phyloP scores from a whole-genome alignment of 2,888 invertebrate genomes.

The Drosophila quasianomalipes region DNA sequence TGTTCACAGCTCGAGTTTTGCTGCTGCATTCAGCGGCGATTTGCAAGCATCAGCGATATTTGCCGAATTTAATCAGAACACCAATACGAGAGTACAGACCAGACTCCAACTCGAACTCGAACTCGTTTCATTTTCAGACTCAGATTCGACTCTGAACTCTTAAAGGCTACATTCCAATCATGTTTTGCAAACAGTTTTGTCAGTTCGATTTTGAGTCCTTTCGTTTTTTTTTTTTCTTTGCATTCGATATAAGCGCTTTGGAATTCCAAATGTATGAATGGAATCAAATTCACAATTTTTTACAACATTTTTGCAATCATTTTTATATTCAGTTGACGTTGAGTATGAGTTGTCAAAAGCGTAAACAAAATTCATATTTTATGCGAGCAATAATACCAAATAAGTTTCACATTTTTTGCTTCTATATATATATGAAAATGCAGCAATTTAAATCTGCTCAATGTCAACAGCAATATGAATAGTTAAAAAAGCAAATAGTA shows the following conservation, averaged over 20 bases:
- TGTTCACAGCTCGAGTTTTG: constrained; percentile 26
- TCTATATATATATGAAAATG: background rate
- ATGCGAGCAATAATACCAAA: background rate
- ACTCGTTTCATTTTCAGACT: background rate
- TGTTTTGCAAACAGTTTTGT: constrained; percentile 25
- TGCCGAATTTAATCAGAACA: constrained; percentile 77
- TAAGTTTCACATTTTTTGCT: background rate
- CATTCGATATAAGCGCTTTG: constrained; percentile 12
- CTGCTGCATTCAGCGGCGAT: constrained; percentile 69
- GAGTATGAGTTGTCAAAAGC: background rate
- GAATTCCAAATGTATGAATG: background rate
- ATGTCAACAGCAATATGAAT: background rate
- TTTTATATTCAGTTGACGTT: background rate
- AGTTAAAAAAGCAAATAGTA: background rate
- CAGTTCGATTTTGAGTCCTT: constrained; percentile 1
- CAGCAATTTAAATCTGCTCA: background rate
- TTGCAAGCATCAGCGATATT: constrained; percentile 79
- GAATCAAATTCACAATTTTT: background rate
- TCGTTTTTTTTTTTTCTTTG: background rate
- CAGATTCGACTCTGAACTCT: constrained; percentile 14
- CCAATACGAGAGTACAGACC: constrained; percentile 56
- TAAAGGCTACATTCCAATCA: constrained; percentile 35
- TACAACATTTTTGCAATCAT: background rate
- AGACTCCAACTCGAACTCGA: constrained; percentile 10
- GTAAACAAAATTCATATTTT: background rate